Percentiles rank a stretch among this genome's conserved stretches.
Conservation (phyloP, 2,888 invertebrate species). For the Ferdinandea cuprea region DNA sequence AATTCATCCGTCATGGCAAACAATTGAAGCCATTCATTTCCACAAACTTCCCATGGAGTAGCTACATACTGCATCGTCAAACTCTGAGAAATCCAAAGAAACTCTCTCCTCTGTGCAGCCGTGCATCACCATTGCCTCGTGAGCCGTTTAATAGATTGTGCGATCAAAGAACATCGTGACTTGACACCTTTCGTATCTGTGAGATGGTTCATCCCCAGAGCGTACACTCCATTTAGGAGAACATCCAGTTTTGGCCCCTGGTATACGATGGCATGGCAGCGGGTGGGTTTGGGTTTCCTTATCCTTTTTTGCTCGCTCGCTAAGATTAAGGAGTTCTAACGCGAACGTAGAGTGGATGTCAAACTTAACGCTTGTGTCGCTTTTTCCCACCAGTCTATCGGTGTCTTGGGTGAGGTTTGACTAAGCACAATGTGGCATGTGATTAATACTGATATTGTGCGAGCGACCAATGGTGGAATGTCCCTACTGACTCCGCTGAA, state of each 20-base stretch:
- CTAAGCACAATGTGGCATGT: conserved; percentile 67
- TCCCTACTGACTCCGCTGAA: conserved; percentile 40
- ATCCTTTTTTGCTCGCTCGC: background rate
- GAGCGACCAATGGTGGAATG: conserved; percentile 27
- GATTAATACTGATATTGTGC: conserved; percentile 66
- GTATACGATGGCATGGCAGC: no score
- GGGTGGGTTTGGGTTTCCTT: conserved; percentile 25
- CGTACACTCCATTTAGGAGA: conserved; percentile 60
- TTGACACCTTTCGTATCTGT: conserved; percentile 73
- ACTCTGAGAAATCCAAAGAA: conserved; percentile 39
- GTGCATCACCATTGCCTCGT: conserved; percentile 66
- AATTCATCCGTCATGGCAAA: conserved; percentile 73
- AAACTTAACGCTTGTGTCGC: conserved; percentile 53
- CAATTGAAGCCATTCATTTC: conserved; percentile 71
- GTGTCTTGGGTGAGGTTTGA: conserved; percentile 65
- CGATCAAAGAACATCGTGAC: conserved; percentile 74
- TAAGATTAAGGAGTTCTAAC: conserved; percentile 52
- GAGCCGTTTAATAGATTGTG: conserved; percentile 74
- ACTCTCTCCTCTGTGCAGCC: conserved; percentile 57
- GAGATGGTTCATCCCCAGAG: conserved; percentile 47
- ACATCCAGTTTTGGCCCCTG: conserved; percentile 55
- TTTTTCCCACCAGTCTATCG: conserved; percentile 29
- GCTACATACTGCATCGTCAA: conserved; percentile 18
- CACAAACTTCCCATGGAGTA: conserved; percentile 21
- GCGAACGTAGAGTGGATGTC: conserved; percentile 49